Evolutionary conservation across 2,113 vertebrate species (phyloP).

Genomic region (Gambusia holbrooki): DNA sequence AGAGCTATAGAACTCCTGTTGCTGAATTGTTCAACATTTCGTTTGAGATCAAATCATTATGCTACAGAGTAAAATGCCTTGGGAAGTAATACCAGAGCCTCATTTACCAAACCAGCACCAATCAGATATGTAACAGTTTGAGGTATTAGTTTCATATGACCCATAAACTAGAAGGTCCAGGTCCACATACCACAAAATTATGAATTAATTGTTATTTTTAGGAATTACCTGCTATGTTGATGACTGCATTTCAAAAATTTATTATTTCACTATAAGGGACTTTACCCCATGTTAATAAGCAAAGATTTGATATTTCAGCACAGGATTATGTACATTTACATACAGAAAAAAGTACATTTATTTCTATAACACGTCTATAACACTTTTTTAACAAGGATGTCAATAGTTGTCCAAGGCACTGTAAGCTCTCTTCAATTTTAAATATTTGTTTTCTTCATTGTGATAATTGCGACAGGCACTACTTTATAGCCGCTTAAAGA

Average conservation of each 20-base stretch:
- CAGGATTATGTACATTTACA: neutral
- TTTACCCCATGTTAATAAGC: neutral
- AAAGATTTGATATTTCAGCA: neutral
- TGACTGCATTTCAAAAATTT: neutral
- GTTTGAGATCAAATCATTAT: neutral
- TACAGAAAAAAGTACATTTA: no score
- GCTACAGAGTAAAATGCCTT: neutral
- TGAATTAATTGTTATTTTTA: neutral
- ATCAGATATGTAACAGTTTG: neutral
- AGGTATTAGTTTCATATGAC: no score
- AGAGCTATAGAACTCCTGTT: no score
- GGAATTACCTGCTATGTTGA: neutral
- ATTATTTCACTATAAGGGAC: neutral
- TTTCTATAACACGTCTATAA: no score
- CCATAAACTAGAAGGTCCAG: no score
- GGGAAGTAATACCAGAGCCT: neutral
- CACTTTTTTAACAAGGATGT: no score
- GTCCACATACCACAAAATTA: no score
- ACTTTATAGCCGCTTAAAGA: neutral
- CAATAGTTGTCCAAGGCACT: neutral
- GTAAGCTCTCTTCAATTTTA: constrained; percentile 15
- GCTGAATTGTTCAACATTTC: no score
- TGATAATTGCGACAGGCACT: constrained; percentile 5
- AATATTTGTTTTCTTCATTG: constrained; percentile 17
- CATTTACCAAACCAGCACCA: neutral